Evolutionary conservation across 2,888 invertebrate genomes (phyloP).

Genomic region (Cephus nigrinus): DNA sequence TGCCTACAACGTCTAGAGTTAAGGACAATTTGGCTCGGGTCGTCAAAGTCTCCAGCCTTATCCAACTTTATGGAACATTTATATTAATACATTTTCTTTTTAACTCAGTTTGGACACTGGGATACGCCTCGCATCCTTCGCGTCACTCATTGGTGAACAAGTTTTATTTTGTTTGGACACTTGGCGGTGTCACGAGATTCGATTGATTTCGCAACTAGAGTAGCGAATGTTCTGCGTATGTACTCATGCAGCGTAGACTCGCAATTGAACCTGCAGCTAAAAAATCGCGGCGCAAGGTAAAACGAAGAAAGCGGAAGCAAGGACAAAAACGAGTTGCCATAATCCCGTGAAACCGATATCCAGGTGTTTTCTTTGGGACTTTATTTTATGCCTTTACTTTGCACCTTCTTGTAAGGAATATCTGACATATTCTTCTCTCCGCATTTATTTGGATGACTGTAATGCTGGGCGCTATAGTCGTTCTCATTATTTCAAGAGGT

Average conservation of each 20-base stretch:
- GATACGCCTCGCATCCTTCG: not conserved
- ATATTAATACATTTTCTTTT: too few species aligned
- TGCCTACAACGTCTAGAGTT: not conserved
- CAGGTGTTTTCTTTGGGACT: not conserved
- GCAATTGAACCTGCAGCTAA: not conserved
- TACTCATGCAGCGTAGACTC: not conserved
- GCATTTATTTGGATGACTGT: not conserved
- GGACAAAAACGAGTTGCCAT: constrained; percentile 13
- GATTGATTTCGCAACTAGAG: not conserved
- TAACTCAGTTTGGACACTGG: not conserved
- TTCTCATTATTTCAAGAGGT: not conserved
- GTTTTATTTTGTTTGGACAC: not conserved
- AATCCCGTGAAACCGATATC: not conserved
- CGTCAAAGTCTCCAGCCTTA: too few species aligned
- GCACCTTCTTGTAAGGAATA: not conserved
- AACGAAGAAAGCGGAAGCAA: constrained; percentile 17
- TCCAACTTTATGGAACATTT: too few species aligned
- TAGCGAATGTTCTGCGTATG: not conserved
- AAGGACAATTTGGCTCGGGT: too few species aligned
- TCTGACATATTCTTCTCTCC: not conserved
- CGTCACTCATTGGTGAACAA: not conserved
- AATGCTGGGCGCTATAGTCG: not conserved
- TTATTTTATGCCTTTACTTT: not conserved
- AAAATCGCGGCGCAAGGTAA: constrained; percentile 10
- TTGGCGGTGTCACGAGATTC: not conserved